Evolutionary conservation across 2,797 vertebrate species (phyloP), one percentile per base, ranked within the genome.

Genomic region (Pangasius macronema): DNA sequence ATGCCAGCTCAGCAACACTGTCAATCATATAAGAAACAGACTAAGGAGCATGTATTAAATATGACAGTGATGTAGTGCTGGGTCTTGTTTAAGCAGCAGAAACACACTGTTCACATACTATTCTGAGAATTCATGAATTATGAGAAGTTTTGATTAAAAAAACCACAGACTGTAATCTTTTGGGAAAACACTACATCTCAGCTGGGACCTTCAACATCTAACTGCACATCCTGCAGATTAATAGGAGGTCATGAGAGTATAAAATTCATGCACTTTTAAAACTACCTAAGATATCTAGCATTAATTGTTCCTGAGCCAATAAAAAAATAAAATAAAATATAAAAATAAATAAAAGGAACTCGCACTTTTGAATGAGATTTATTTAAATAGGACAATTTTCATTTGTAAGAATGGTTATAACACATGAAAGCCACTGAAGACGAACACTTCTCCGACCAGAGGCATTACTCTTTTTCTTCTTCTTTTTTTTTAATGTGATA

Each of bases 321-420:
- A 61, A 20, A 22, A 18, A 20, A 24, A 42, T 0, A 16, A 51
- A 70, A 30, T 1, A 57, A 68, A 27, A 42, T 42, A 11, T 39
- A 39, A 39, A 5, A 49, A 49, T 14, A 53, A 24, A 61, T 3
- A 27, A 65, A 70, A 42, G 6, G 46, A 70, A 30, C 36, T 20
- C n/a, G 59, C 18, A 57, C 39, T 86, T 89, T 90, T 89, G 70
- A 89, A 92, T 90, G 89, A 89, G 86, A 88, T 93, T 92, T 93
- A 92, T 91, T 93, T 92, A 91, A 92, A 92, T 93, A 92, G 87
- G 90, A 92, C 89, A 89, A 87, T 67, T 72, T 89, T 90, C 53
- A 61, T 87, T 87, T 91, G 90, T 90, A 92, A 92, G 91, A 93
- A 91, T 89, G 89, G 85, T 92, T 92, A 89, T 90, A 91, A 91